Conservation (phyloP, 2,888 invertebrate species). For the Podotricha telesiphe region DNA sequence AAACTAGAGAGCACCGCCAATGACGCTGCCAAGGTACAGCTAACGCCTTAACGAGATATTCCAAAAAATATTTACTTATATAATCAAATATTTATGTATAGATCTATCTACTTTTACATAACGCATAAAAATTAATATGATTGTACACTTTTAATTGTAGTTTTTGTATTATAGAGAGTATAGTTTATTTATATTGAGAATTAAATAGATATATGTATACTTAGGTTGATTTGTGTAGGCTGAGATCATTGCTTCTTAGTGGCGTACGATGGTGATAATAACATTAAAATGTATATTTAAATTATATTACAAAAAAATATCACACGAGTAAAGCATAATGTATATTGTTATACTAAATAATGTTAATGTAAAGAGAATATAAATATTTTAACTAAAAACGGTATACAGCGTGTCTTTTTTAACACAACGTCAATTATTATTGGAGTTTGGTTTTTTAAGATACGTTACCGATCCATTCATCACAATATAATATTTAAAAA, state of each 20-base stretch:
- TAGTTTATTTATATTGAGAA: slow-evolving; percentile 69
- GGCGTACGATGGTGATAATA: slow-evolving; percentile 63
- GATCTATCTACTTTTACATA: slow-evolving; percentile 81
- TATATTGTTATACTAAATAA: slow-evolving; percentile 50
- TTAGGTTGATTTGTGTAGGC: slow-evolving; percentile 64
- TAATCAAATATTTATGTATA: slow-evolving; percentile 82
- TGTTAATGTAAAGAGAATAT: slow-evolving; percentile 37
- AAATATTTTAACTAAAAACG: slow-evolving; percentile 34
- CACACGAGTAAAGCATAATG: slow-evolving; percentile 76
- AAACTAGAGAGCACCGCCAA: slow-evolving; percentile 68
- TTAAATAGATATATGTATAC: slow-evolving; percentile 70
- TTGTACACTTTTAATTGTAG: slow-evolving; percentile 79
- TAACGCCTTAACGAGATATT: slow-evolving; percentile 77
- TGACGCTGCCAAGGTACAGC: slow-evolving; percentile 74
- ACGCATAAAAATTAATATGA: slow-evolving; percentile 77
- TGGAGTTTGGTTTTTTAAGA: slow-evolving; percentile 40
- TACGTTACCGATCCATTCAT: slow-evolving; percentile 52
- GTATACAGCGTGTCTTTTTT: slow-evolving; percentile 45
- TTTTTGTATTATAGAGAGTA: slow-evolving; percentile 77
- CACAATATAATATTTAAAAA: slow-evolving; percentile 62
- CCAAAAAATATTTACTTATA: slow-evolving; percentile 81
- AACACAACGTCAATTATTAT: slow-evolving; percentile 47
- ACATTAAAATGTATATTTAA: slow-evolving; percentile 49
- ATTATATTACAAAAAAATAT: slow-evolving; percentile 49
- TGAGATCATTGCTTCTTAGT: slow-evolving; percentile 74